Conservation (phyloP, 2,888 invertebrate genomes). For the Quadroppia sp. region DNA sequence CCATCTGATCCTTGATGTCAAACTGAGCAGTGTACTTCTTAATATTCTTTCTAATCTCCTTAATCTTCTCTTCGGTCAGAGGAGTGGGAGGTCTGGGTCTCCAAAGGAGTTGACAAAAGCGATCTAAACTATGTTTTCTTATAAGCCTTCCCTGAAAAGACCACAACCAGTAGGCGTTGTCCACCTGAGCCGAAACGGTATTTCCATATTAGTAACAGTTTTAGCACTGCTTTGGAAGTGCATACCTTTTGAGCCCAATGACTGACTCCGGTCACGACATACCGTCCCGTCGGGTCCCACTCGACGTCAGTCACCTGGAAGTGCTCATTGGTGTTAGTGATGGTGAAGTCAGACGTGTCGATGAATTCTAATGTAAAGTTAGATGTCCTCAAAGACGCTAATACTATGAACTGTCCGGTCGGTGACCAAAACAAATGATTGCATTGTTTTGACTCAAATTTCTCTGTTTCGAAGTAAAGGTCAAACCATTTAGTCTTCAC, state of each 20-base stretch:
- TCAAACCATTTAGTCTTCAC: conserved; percentile 36
- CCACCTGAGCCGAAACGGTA: conserved; percentile 54
- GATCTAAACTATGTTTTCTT: conserved; percentile 78
- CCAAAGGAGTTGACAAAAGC: conserved; percentile 93
- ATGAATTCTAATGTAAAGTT: conserved; percentile 87
- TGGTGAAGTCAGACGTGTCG: conserved; percentile 88
- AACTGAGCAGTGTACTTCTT: conserved; percentile 95
- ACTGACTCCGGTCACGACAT: conserved; percentile 89
- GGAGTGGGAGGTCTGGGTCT: conserved; percentile 86
- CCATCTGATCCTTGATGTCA: conserved; percentile 91
- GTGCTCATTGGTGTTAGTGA: conserved; percentile 92
- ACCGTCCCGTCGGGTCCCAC: conserved; percentile 99
- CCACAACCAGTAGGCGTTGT: conserved; percentile 91
- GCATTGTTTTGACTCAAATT: conserved; percentile 64
- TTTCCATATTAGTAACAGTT: not conserved
- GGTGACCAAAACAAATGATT: conserved; percentile 92
- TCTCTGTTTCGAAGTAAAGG: conserved; percentile 42
- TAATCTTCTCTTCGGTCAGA: conserved; percentile 72
- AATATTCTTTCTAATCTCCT: conserved; percentile 91
- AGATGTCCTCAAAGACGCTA: conserved; percentile 73
- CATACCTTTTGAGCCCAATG: conserved; percentile 88
- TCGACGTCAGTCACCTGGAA: conserved; percentile 89
- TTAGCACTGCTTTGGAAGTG: not conserved
- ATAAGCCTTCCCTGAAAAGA: conserved; percentile 84
- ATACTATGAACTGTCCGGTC: conserved; percentile 86